phyloP scores from a whole-genome alignment of 2,888 invertebrate genomes.

The Polydrusus cervinus region DNA sequence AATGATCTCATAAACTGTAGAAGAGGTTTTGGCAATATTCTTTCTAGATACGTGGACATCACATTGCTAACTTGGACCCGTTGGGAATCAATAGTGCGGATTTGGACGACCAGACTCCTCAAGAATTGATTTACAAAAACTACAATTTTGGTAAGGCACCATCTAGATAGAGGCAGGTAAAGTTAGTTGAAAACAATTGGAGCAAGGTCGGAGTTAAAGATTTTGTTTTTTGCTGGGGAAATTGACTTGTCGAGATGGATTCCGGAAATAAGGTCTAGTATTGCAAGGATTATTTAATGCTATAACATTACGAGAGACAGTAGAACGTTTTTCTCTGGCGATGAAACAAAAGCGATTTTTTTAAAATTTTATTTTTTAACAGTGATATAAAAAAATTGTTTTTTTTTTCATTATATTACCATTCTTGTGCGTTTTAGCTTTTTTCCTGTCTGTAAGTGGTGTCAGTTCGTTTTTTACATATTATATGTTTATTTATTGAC shows the following conservation, averaged over 20 bases:
- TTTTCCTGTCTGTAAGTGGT: too few species aligned
- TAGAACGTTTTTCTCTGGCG: too few species aligned
- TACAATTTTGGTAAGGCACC: slow-evolving; percentile 94
- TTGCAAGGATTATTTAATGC: neutral
- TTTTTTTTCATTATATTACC: too few species aligned
- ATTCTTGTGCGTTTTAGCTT: too few species aligned
- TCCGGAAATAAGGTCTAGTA: neutral
- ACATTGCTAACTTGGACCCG: slow-evolving; percentile 98
- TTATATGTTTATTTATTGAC: too few species aligned
- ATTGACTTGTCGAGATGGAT: neutral
- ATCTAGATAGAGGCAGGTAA: slow-evolving; percentile 10
- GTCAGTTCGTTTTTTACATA: too few species aligned
- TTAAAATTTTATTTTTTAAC: too few species aligned
- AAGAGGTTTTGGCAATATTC: slow-evolving; percentile 65
- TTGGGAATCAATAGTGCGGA: slow-evolving; percentile 94
- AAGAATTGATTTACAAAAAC: slow-evolving; percentile 95
- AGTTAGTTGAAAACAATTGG: neutral
- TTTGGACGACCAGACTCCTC: slow-evolving; percentile 89
- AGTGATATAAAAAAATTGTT: too few species aligned
- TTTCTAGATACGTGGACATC: slow-evolving; percentile 96
- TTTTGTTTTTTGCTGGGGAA: neutral
- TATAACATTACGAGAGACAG: too few species aligned
- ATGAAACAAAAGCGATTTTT: too few species aligned
- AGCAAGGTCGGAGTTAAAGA: neutral
- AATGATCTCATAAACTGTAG: slow-evolving; percentile 29